Evolutionary conservation across 2,888 invertebrate species (phyloP), one percentile per base, ranked within the genome.

Genomic region (Cinara cedri): DNA sequence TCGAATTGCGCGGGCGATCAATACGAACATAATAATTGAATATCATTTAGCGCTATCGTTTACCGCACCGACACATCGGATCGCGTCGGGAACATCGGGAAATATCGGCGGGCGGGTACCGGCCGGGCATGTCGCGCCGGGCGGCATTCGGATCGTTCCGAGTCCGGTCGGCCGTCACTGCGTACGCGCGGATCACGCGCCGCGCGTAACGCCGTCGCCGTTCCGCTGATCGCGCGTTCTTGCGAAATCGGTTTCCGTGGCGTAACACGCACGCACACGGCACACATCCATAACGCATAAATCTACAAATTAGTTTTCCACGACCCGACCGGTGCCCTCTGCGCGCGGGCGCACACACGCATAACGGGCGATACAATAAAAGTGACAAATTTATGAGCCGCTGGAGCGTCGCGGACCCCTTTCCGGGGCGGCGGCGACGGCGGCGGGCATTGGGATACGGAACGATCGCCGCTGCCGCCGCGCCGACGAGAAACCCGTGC

Each of bases 361-460:
- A 78, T 57, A 76, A 76, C 76, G 76, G 57, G 62, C 51, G 16
- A 60, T 51, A 68, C 68, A 78, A 70, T 68, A 70, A 78, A 78
- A 70, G 68, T 78, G 78, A 78, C 78, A 78, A 78, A 78, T 78
- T 78, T 78, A 78, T 60, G 78, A 78, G 78, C 34, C 60, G 54
- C 76, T 65, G 65, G 21, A n/a, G 75, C 75, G 51, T 11, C 4
- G n/a, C 51, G 68, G 66, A 76, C 75, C 75, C 75, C 75, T 76
- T 76, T 76, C 75, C 57, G 26, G 49, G 34, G 62, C 62, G 55
- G 54, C 65, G 21, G 9, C 21, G 24, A 34, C 51, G 14, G 54
- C 54, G n/a, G 19, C 19, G 4, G 54, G 51, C 14, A 24, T 21
- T 6, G 16, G 16, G n/a, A 44, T n/a, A n/a, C n/a, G n/a, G 16